These are phyloP conservation scores for Leuciscus idus DNA, from an alignment of 2,113 vertebrate genomes.

Conservation along the genomic window DNA sequence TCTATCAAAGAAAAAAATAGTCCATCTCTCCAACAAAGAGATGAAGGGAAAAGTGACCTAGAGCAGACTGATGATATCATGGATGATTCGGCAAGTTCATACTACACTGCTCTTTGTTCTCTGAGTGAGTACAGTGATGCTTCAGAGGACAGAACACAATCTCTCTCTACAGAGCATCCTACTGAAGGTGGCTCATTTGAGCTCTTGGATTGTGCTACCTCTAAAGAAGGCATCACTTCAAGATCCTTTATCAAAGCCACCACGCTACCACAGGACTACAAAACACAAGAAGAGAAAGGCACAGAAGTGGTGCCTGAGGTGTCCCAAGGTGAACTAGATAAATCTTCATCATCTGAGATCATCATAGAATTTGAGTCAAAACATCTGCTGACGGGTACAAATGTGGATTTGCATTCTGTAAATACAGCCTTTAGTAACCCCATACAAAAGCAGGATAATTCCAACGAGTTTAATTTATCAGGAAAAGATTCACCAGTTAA, in stretches of 20 bases:
- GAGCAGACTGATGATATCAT: slow-evolving; percentile 35
- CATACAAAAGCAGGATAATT: neutral
- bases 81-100: slow-evolving; percentile 54
- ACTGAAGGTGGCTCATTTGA: neutral
- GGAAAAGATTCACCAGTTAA: neutral
- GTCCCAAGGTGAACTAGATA: neutral
- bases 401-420: slow-evolving; percentile 30
- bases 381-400: slow-evolving; percentile 6
- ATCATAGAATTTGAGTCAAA: slow-evolving; percentile 1
- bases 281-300: neutral
- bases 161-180: neutral
- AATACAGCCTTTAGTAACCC: neutral
- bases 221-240: slow-evolving; percentile 13
- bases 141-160: slow-evolving; percentile 19
- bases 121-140: slow-evolving; percentile 53
- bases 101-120: slow-evolving; percentile 57
- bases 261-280: neutral
- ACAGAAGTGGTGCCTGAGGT: neutral
- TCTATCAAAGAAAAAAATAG: slow-evolving; percentile 28
- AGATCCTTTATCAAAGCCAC: neutral
- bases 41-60: slow-evolving; percentile 35
- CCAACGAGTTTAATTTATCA: neutral
- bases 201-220: neutral
- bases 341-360: slow-evolving; percentile 2
- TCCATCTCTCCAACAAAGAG: slow-evolving; percentile 22